Conservation (phyloP, 2,888 invertebrate genomes). For the Sthenelais limicola region DNA sequence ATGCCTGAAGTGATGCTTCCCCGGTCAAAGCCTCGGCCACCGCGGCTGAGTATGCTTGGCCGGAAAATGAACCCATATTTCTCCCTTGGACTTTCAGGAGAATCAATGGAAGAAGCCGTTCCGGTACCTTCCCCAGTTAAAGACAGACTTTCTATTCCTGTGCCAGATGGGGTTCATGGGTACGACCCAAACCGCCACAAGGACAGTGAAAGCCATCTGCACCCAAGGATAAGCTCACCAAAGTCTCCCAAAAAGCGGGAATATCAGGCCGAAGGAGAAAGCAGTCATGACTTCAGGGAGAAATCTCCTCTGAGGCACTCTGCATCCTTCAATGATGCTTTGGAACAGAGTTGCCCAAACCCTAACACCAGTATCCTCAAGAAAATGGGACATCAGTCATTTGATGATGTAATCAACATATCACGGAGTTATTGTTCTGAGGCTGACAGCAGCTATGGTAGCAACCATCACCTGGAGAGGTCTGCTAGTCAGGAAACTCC, state of each 20-base stretch:
- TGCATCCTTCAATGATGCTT: constrained; percentile 23
- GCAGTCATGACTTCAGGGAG: neutral
- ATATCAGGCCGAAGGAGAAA: constrained; percentile 29
- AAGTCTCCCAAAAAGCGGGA: constrained; percentile 31
- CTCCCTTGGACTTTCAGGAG: constrained; percentile 17
- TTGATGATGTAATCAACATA: constrained; percentile 29
- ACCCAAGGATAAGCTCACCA: constrained; percentile 22
- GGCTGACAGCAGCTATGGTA: neutral
- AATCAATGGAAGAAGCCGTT: constrained; percentile 27
- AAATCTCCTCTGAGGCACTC: constrained; percentile 31
- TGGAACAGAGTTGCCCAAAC: neutral
- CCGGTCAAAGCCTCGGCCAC: constrained; percentile 24
- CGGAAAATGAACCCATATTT: constrained; percentile 29
- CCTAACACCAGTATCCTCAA: neutral
- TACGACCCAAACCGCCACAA: neutral
- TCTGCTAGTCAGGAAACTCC: too few species aligned
- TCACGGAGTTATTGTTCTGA: too few species aligned
- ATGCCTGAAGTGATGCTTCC: constrained; percentile 28
- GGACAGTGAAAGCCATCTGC: neutral
- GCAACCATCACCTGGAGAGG: too few species aligned
- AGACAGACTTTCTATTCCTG: constrained; percentile 14
- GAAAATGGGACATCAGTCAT: constrained; percentile 26
- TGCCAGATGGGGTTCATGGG: neutral
- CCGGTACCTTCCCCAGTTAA: neutral
- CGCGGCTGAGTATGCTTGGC: constrained; percentile 22